Percentiles rank a stretch among this genome's conserved stretches.
These are phyloP conservation scores for Caradrina clavipalpis DNA, from an alignment of 2,888 invertebrate genomes.

Conservation along the genomic window DNA sequence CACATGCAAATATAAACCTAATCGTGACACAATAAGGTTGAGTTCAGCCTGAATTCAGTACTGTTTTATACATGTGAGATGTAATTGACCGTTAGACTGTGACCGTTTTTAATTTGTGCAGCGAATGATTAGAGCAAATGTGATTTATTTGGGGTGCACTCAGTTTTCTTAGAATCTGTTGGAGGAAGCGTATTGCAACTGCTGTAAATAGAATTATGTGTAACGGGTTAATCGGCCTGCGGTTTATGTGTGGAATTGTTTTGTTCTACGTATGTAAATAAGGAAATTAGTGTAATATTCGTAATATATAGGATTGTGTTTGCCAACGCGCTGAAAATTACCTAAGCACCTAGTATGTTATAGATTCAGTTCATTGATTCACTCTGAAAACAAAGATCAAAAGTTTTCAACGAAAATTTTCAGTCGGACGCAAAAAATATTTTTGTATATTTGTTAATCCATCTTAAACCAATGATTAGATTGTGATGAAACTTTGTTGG, in stretches of 20 bases:
- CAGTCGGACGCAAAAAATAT: no score
- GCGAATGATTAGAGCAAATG: conserved; percentile 60
- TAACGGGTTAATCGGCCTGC: conserved; percentile 38
- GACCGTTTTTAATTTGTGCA: conserved; percentile 73
- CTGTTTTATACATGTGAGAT: conserved; percentile 63
- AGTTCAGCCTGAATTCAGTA: conserved; percentile 47
- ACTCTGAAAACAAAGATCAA: background rate
- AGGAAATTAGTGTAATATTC: conserved; percentile 38
- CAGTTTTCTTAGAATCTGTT: conserved; percentile 54
- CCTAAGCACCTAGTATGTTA: background rate
- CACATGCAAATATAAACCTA: conserved; percentile 38
- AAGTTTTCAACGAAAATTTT: background rate
- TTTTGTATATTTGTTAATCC: background rate
- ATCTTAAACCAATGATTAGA: no score
- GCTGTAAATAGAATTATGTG: conserved; percentile 50
- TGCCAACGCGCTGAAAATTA: background rate
- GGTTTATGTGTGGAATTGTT: conserved; percentile 47
- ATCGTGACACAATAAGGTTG: conserved; percentile 53
- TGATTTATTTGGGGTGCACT: conserved; percentile 58
- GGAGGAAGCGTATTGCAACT: conserved; percentile 44
- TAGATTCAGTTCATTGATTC: background rate
- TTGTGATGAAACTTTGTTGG: no score
- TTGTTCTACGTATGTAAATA: conserved; percentile 30
- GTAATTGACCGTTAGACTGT: conserved; percentile 62
- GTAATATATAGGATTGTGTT: background rate